Conservation (phyloP, 2,113 vertebrate genomes). For the Stigmatopora nigra region DNA sequence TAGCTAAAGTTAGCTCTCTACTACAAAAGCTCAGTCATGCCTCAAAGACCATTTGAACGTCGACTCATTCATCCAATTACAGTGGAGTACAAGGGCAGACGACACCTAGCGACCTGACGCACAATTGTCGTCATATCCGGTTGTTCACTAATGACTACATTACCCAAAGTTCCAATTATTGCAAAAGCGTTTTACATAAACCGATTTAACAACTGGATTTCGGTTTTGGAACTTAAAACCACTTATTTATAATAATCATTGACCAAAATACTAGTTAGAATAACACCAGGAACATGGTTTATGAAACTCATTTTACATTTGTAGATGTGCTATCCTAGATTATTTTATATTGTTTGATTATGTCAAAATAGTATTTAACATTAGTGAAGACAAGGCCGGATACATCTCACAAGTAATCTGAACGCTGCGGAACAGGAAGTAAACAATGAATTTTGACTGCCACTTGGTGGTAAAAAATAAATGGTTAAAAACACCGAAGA, state of each 20-base stretch:
- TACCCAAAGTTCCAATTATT: conserved; percentile 23
- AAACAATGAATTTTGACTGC: not conserved
- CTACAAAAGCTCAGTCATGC: conserved; percentile 52
- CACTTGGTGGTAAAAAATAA: conserved; percentile 29
- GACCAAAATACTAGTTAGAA: too few relatives aligned
- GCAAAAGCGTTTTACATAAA: conserved; percentile 20
- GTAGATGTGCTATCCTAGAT: too few relatives aligned
- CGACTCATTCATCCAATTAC: conserved; percentile 56
- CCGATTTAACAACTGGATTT: conserved; percentile 1
- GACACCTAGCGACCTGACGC: conserved; percentile 36
- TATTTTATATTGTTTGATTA: too few relatives aligned
- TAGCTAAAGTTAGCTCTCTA: conserved; percentile 56
- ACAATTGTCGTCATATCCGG: conserved; percentile 41
- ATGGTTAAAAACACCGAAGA: not conserved
- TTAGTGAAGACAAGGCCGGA: too few relatives aligned
- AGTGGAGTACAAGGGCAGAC: conserved; percentile 26
- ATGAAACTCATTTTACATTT: too few relatives aligned
- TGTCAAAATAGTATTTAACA: too few relatives aligned
- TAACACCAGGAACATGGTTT: too few relatives aligned
- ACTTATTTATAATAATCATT: too few relatives aligned
- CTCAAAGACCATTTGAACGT: conserved; percentile 45
- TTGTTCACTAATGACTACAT: not conserved
- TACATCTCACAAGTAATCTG: too few relatives aligned
- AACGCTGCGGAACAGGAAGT: too few relatives aligned
- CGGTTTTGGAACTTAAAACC: conserved; percentile 12